These are phyloP conservation scores for Turdus rufiventris DNA, from an alignment of 2,113 vertebrate species.

Conservation along the genomic window DNA sequence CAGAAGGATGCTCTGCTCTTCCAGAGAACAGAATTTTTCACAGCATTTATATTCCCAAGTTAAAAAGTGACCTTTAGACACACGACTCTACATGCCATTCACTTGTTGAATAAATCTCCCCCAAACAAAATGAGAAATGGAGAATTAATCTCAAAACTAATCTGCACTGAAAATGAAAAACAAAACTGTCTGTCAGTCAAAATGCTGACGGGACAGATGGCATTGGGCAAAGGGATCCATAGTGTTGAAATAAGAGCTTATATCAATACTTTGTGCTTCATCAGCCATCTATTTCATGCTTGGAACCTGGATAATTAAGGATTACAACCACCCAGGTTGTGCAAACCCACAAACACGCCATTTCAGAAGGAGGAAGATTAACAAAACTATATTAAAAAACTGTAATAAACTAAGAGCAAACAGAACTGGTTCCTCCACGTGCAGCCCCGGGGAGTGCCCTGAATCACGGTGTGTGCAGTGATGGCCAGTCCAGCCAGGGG, in stretches of 20 bases:
- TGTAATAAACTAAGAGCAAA: conserved; percentile 16
- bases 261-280: conserved; percentile 60
- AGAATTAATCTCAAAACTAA: conserved; percentile 52
- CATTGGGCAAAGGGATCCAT: conserved; percentile 40
- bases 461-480: conserved; percentile 37
- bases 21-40: conserved; percentile 14
- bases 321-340: conserved; percentile 59
- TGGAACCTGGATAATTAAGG: conserved; percentile 64
- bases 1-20: conserved; percentile 3
- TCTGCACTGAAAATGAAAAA: conserved; percentile 35
- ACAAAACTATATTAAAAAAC: conserved; percentile 23
- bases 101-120: conserved; percentile 48
- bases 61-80: conserved; percentile 37
- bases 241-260: conserved; percentile 58
- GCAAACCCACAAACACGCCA: conserved; percentile 44
- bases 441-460: not conserved
- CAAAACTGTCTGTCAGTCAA: conserved; percentile 39
- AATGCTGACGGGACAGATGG: conserved; percentile 20
- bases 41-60: conserved; percentile 41
- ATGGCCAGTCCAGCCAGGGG: conserved; percentile 34
- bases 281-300: conserved; percentile 58
- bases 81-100: not conserved
- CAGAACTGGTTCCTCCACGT: not conserved
- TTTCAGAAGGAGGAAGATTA: conserved; percentile 55
- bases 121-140: conserved; percentile 38